Conservation (phyloP, 2,797 vertebrate species). For the Orientallactaga sibirica region DNA sequence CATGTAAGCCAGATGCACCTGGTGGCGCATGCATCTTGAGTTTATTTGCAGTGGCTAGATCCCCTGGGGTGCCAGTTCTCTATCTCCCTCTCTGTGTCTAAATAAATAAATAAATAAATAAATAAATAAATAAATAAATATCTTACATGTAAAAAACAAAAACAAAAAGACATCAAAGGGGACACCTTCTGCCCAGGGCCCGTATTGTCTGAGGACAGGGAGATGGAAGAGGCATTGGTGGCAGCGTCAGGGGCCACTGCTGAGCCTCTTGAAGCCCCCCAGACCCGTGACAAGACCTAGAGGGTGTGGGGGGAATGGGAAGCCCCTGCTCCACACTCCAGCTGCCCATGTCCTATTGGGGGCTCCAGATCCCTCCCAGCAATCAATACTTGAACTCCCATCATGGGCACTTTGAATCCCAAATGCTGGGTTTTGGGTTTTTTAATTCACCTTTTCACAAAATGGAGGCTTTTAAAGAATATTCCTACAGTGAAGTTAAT, state of each 20-base stretch:
- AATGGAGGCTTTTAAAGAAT: conserved; percentile 78
- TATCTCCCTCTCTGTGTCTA: too few species aligned
- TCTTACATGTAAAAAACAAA: too few species aligned
- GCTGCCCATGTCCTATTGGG: conserved; percentile 71
- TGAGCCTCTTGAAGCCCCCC: conserved; percentile 70
- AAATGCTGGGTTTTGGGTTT: conserved; percentile 82
- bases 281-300: conserved; percentile 78
- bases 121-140: too few species aligned
- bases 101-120: too few species aligned
- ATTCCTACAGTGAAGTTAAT: conserved; percentile 73
- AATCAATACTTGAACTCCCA: conserved; percentile 84
- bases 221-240: conserved; percentile 90
- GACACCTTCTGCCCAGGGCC: conserved; percentile 90
- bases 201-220: conserved; percentile 91
- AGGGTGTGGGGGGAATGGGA: conserved; percentile 57
- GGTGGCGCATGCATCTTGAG: too few species aligned
- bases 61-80: too few species aligned
- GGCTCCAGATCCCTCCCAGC: conserved; percentile 66
- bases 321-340: conserved; percentile 64
- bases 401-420: conserved; percentile 81
- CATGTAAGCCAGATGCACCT: too few species aligned
- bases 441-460: conserved; percentile 82
- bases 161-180: too few species aligned
- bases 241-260: conserved; percentile 76
- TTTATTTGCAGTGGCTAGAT: too few species aligned